Percentiles rank a stretch among this genome's conserved stretches.
phyloP scores from a whole-genome alignment of 2,797 vertebrate species.

The Hemitrygon akajei region DNA sequence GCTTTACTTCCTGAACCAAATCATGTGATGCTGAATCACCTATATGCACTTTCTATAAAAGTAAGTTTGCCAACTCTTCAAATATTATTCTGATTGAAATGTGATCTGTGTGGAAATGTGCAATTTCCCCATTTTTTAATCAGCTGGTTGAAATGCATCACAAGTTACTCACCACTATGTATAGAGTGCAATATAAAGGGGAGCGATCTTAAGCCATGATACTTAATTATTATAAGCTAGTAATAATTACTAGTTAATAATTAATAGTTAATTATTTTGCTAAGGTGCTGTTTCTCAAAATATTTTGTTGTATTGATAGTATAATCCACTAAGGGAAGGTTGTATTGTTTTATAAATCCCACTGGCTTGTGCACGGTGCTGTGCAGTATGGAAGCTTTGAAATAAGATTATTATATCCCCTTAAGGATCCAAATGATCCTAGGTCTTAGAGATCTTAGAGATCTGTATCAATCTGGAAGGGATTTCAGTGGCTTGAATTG shows the following conservation, averaged over 20 bases:
- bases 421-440: not conserved
- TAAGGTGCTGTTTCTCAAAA: not conserved
- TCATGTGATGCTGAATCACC: constrained; percentile 95
- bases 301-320: not conserved
- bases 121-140: not conserved
- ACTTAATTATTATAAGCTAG: no score
- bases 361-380: not conserved
- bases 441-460: not conserved
- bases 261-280: not conserved
- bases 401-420: not conserved
- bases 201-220: not conserved
- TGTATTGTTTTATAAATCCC: not conserved
- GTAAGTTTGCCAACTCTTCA: constrained; percentile 52
- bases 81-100: not conserved
- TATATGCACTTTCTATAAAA: constrained; percentile 94
- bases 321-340: not conserved
- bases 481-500: not conserved
- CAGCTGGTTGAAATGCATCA: not conserved
- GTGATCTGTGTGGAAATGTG: not conserved
- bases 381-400: not conserved
- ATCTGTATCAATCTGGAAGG: not conserved
- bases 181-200: not conserved
- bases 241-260: no score
- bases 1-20: constrained; percentile 91
- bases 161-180: not conserved